Conservation (phyloP, 1,140 invertebrate species). For the Temnothorax curvispinosus region DNA sequence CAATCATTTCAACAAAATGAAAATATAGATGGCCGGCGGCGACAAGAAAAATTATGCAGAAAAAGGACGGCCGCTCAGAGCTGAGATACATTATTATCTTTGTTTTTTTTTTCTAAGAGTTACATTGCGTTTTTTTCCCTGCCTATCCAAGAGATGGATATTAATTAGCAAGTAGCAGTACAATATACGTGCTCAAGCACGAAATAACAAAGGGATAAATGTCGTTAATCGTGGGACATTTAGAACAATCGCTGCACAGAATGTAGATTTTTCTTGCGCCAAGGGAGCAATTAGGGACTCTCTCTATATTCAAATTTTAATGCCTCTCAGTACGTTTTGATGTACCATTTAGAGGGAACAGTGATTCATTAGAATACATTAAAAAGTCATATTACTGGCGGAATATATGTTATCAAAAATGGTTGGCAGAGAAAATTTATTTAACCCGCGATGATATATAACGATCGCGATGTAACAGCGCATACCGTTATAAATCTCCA, state of each 20-base stretch:
- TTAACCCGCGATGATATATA: slow-evolving; percentile 15
- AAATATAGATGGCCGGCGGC: slow-evolving; percentile 64
- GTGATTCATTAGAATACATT: slow-evolving; percentile 31
- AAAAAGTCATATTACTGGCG: slow-evolving; percentile 21
- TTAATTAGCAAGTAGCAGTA: slow-evolving; percentile 60
- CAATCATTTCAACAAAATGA: slow-evolving; percentile 80
- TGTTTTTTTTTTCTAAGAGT: slow-evolving; percentile 51
- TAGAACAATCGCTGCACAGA: slow-evolving; percentile 15
- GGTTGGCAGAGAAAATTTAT: slow-evolving; percentile 9
- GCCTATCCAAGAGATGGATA: slow-evolving; percentile 52
- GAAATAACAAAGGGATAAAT: slow-evolving; percentile 46
- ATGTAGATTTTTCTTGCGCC: slow-evolving; percentile 38
- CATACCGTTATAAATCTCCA: slow-evolving; percentile 20
- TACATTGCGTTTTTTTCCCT: slow-evolving; percentile 32
- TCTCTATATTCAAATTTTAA: slow-evolving; percentile 52
- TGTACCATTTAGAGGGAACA: slow-evolving; percentile 2
- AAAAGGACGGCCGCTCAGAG: slow-evolving; percentile 48
- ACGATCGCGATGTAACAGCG: slow-evolving; percentile 9
- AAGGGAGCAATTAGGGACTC: slow-evolving; percentile 22
- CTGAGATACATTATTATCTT: slow-evolving; percentile 76
- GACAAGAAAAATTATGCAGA: slow-evolving; percentile 79
- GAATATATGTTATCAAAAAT: slow-evolving; percentile 36
- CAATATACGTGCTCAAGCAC: slow-evolving; percentile 55
- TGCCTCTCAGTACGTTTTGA: slow-evolving; percentile 32
- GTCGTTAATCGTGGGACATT: slow-evolving; percentile 22